Evolutionary conservation across 1,140 invertebrate species (phyloP).

Genomic region (Heliconius hermathena): DNA sequence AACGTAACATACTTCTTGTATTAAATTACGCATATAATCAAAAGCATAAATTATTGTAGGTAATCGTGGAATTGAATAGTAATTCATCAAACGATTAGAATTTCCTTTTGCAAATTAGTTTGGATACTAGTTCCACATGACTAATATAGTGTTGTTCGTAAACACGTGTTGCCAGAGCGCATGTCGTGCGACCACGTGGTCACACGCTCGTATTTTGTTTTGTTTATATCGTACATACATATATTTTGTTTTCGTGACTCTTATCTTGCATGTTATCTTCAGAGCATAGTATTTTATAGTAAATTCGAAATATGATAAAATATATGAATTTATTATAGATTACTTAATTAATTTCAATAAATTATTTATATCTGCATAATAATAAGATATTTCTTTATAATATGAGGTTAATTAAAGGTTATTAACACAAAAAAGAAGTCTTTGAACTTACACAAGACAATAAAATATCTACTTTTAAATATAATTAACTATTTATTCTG

Average conservation of each 20-base stretch:
- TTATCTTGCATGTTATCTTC: constrained; percentile 14
- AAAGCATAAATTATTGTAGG: neutral
- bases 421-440: neutral
- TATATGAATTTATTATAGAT: constrained; percentile 4
- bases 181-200: constrained; percentile 19
- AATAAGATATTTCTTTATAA: neutral
- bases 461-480: neutral
- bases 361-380: neutral
- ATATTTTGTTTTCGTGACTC: constrained; percentile 18
- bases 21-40: neutral
- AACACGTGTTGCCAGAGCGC: constrained; percentile 25
- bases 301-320: constrained; percentile 2
- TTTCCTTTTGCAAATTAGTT: neutral
- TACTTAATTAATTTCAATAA: neutral
- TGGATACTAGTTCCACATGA: constrained; percentile 6
- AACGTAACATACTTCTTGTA: no score
- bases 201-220: constrained; percentile 21
- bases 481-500: neutral
- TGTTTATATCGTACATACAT: neutral
- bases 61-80: neutral
- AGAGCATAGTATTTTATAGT: neutral
- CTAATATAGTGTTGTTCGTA: constrained; percentile 3
- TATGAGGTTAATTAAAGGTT: neutral
- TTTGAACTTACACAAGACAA: neutral
- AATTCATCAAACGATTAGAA: neutral